These are phyloP conservation scores for Cremastinae sp. DNA, from an alignment of 2,888 invertebrate genomes.

Conservation along the genomic window DNA sequence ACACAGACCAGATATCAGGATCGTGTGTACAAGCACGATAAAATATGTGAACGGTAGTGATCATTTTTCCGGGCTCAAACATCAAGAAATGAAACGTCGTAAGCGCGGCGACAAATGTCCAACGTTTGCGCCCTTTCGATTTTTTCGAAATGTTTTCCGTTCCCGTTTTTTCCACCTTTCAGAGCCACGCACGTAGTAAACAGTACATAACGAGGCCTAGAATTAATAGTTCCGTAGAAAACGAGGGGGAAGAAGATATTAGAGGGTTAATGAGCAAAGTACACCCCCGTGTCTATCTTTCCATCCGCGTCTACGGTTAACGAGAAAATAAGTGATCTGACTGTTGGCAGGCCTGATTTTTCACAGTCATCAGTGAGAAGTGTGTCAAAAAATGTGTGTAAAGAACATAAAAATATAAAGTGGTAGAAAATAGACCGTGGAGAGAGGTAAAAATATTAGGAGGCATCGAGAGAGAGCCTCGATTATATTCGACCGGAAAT, in stretches of 20 bases:
- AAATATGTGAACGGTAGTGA: neutral
- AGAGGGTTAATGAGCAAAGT: slow-evolving; percentile 43
- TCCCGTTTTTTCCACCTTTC: slow-evolving; percentile 43
- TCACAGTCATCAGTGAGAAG: slow-evolving; percentile 13
- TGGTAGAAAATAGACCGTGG: too few relatives aligned
- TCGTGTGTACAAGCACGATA: neutral
- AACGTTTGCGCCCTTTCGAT: slow-evolving; percentile 1
- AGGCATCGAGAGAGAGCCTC: too few relatives aligned
- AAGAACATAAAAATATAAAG: neutral
- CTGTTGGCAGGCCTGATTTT: slow-evolving; percentile 41
- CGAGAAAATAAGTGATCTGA: slow-evolving; percentile 56
- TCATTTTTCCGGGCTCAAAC: slow-evolving; percentile 5
- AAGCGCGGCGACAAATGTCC: neutral
- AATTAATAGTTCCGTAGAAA: slow-evolving; percentile 58
- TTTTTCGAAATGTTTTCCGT: slow-evolving; percentile 22
- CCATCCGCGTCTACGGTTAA: slow-evolving; percentile 26
- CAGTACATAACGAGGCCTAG: slow-evolving; percentile 52
- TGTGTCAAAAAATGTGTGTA: too few relatives aligned
- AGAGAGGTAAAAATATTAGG: too few relatives aligned
- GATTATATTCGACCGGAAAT: too few relatives aligned
- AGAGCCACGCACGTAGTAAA: neutral
- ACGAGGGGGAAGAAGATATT: slow-evolving; percentile 9
- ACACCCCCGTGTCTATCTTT: slow-evolving; percentile 8
- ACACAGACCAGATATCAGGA: slow-evolving; percentile 34
- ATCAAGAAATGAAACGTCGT: neutral